A percentile compares a stretch with the other conserved stretches of the same genome.
These are phyloP conservation scores for Apis mellifera DNA, from an alignment of 1,140 invertebrate genomes.

Conservation along the genomic window DNA sequence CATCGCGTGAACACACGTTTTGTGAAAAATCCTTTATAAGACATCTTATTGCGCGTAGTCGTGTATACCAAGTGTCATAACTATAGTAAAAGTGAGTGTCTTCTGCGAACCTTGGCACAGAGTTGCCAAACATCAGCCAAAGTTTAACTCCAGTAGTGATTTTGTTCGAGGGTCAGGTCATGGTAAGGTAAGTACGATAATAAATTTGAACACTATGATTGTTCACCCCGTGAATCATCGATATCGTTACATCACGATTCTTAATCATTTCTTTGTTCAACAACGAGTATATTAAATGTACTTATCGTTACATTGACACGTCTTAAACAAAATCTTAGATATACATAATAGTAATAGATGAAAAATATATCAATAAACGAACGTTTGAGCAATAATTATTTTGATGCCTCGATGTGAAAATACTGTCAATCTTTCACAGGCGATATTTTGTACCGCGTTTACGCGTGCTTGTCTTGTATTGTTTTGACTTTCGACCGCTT, in stretches of 20 bases:
- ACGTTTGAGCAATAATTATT: not conserved
- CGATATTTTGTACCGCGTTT: not conserved
- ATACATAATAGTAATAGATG: not conserved
- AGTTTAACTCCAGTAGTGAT: slow-evolving; percentile 36
- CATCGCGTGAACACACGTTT: slow-evolving; percentile 52
- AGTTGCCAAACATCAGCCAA: slow-evolving; percentile 41
- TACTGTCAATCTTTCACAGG: not conserved
- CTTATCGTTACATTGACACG: not conserved
- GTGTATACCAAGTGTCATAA: slow-evolving; percentile 38
- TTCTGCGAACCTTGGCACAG: slow-evolving; percentile 46
- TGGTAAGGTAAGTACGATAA: slow-evolving; percentile 74
- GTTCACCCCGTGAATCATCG: not conserved
- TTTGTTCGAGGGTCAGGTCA: slow-evolving; percentile 70
- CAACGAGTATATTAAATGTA: not conserved
- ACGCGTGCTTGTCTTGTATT: slow-evolving; percentile 30
- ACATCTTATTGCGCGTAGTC: slow-evolving; percentile 5
- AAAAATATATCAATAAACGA: not conserved
- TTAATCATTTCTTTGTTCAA: not conserved
- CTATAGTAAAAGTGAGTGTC: slow-evolving; percentile 61
- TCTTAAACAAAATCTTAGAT: not conserved
- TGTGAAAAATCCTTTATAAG: slow-evolving; percentile 9
- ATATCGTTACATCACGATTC: not conserved
- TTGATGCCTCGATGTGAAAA: not conserved
- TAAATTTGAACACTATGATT: slow-evolving; percentile 1
- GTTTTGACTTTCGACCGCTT: slow-evolving; percentile 55